Evolutionary conservation across 2,888 invertebrate genomes (phyloP).

Genomic region (Drosophila ustulata): DNA sequence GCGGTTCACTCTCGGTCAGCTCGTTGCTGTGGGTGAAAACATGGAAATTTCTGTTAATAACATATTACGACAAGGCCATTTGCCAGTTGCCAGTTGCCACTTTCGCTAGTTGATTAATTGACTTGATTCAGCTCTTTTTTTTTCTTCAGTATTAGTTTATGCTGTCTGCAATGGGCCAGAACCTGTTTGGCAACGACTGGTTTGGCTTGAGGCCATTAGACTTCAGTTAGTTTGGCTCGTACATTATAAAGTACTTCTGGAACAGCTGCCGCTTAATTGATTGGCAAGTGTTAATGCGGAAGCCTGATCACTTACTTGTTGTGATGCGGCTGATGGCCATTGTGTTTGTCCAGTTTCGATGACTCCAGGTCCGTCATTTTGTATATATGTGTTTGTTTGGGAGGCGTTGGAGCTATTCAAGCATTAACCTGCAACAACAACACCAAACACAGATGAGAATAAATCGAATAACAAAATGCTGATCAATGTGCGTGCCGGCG

Average conservation of each 20-base stretch:
- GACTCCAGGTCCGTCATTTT: conserved; percentile 73
- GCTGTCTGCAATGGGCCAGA: conserved; percentile 48
- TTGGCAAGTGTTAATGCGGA: conserved; percentile 18
- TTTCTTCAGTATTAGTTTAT: conserved; percentile 24
- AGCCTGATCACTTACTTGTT: conserved; percentile 65
- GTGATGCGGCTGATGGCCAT: conserved; percentile 69
- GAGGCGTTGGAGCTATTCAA: conserved; percentile 23
- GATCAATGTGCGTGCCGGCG: conserved; percentile 55
- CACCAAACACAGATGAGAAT: conserved; percentile 29
- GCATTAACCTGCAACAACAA: conserved; percentile 55
- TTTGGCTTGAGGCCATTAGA: conserved; percentile 34
- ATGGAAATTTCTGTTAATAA: conserved; percentile 2
- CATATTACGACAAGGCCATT: conserved; percentile 23
- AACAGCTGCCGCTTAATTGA: conserved; percentile 20
- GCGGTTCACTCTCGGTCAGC: conserved; percentile 82
- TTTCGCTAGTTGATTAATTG: conserved; percentile 57
- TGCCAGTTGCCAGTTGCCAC: conserved; percentile 29
- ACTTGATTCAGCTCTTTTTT: conserved; percentile 18
- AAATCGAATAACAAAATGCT: conserved; percentile 33
- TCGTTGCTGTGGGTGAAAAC: conserved; percentile 62
- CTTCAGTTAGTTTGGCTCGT: conserved; percentile 7
- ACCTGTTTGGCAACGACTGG: conserved; percentile 68
- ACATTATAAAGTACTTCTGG: conserved; percentile 7
- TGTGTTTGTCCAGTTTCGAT: conserved; percentile 75
- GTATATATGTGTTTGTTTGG: conserved; percentile 9